A percentile compares a stretch with the other conserved stretches of the same genome.
Evolutionary conservation across 2,888 invertebrate genomes (phyloP).

Genomic region (Hemithea aestivaria): DNA sequence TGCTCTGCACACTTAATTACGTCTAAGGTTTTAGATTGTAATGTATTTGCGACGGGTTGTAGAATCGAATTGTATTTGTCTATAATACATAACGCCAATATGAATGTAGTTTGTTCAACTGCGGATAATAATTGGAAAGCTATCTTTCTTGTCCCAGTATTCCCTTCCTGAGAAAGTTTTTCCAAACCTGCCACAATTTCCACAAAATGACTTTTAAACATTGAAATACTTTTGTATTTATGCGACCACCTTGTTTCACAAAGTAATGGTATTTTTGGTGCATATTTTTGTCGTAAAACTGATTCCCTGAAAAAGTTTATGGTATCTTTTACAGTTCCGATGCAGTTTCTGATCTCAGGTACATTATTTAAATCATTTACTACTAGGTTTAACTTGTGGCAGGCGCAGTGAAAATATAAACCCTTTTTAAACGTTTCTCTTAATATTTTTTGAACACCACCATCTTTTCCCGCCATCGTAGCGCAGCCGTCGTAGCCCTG

Average conservation of each 20-base stretch:
- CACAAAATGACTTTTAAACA: slow-evolving; percentile 20
- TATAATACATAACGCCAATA: slow-evolving; percentile 14
- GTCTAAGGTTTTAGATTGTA: slow-evolving; percentile 2
- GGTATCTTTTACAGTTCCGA: slow-evolving; percentile 24
- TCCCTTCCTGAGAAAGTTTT: slow-evolving; percentile 13
- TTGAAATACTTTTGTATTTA: slow-evolving; percentile 21
- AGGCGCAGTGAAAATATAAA: slow-evolving; percentile 23
- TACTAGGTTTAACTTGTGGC: slow-evolving; percentile 29
- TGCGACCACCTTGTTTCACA: slow-evolving; percentile 18
- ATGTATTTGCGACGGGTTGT: slow-evolving; percentile 2
- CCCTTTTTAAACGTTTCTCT: slow-evolving; percentile 7
- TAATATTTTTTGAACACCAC: slow-evolving; percentile 5
- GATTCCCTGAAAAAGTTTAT: slow-evolving; percentile 27
- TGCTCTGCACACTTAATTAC: slow-evolving; percentile 10
- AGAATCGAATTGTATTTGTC: slow-evolving; percentile 10
- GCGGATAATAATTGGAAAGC: slow-evolving; percentile 13
- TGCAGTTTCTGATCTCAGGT: slow-evolving; percentile 24
- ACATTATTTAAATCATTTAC: slow-evolving; percentile 28
- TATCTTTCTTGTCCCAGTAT: slow-evolving; percentile 10
- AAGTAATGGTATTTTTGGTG: slow-evolving; percentile 15
- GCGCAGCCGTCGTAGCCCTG: slow-evolving; percentile 32
- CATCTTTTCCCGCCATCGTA: slow-evolving; percentile 19
- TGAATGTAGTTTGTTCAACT: slow-evolving; percentile 13
- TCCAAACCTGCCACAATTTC: slow-evolving; percentile 11
- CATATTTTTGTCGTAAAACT: slow-evolving; percentile 19